Conservation (phyloP, 2,888 invertebrate species). For the Drosophila siamana region DNA sequence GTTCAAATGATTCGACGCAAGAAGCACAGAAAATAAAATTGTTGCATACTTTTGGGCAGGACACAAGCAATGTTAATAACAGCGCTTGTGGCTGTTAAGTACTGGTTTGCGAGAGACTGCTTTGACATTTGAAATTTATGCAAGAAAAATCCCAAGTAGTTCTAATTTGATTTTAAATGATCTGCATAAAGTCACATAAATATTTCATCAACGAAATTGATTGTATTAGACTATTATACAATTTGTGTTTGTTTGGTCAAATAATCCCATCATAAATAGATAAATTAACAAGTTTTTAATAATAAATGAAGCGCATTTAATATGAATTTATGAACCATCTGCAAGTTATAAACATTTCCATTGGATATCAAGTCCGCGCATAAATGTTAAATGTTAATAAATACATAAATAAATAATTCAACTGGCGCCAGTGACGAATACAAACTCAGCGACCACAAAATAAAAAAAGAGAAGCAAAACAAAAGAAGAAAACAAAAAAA, state of each 20-base stretch:
- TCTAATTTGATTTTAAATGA: background rate
- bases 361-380: constrained; percentile 36
- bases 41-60: constrained; percentile 49
- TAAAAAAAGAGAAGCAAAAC: constrained; percentile 6
- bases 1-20: background rate
- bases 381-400: constrained; percentile 60
- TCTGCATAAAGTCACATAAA: constrained; percentile 14
- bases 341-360: constrained; percentile 27
- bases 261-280: constrained; percentile 39
- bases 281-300: constrained; percentile 25
- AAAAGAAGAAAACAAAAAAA: constrained; percentile 1
- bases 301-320: constrained; percentile 46
- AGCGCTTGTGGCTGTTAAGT: background rate
- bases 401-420: constrained; percentile 44
- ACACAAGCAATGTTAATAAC: background rate
- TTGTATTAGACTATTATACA: constrained; percentile 2
- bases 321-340: constrained; percentile 52
- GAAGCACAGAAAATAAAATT: background rate
- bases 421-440: constrained; percentile 62
- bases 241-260: constrained; percentile 12
- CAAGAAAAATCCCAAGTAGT: background rate
- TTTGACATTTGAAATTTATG: background rate
- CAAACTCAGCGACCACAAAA: constrained; percentile 8
- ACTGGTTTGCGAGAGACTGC: background rate
- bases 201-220: constrained; percentile 10